Evolutionary conservation across 2,797 vertebrate species (phyloP).

Genomic region (Catamblyrhynchus diadema): DNA sequence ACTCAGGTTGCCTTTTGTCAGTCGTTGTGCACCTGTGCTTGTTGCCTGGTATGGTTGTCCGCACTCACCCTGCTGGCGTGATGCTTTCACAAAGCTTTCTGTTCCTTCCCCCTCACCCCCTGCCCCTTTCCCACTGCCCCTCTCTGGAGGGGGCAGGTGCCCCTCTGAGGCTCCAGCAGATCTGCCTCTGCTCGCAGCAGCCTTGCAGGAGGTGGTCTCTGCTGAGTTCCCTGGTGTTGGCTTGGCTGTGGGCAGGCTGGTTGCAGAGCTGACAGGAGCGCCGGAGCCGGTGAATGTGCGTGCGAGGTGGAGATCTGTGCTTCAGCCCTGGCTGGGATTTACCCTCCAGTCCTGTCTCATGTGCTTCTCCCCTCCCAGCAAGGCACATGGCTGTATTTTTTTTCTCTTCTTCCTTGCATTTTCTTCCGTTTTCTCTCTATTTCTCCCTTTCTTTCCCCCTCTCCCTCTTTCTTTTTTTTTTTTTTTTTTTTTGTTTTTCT

Average conservation of each 20-base stretch:
- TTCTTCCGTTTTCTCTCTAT: constrained; percentile 49
- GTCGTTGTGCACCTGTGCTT: neutral
- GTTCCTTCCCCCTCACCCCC: neutral
- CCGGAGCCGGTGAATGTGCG: neutral
- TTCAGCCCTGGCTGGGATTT: neutral
- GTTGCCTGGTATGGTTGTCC: neutral
- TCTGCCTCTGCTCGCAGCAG: neutral
- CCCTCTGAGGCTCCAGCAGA: neutral
- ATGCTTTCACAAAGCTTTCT: constrained; percentile 33
- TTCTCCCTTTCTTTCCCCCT: constrained; percentile 37
- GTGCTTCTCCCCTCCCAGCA: constrained; percentile 36
- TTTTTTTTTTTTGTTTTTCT: constrained; percentile 80
- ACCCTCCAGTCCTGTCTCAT: constrained; percentile 2
- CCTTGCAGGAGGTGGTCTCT: neutral
- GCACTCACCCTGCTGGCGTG: neutral
- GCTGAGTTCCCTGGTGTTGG: neutral
- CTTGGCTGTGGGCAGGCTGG: constrained; percentile 19
- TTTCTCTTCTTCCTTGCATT: constrained; percentile 17
- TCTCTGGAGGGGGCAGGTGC: neutral
- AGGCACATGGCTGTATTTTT: constrained; percentile 55
- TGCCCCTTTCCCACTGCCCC: neutral
- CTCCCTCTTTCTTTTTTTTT: constrained; percentile 51
- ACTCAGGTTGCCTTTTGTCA: neutral
- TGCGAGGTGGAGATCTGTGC: neutral
- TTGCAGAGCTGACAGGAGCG: neutral